phyloP scores from a whole-genome alignment of 2,113 vertebrate species.

The Oncorhynchus gorbuscha region DNA sequence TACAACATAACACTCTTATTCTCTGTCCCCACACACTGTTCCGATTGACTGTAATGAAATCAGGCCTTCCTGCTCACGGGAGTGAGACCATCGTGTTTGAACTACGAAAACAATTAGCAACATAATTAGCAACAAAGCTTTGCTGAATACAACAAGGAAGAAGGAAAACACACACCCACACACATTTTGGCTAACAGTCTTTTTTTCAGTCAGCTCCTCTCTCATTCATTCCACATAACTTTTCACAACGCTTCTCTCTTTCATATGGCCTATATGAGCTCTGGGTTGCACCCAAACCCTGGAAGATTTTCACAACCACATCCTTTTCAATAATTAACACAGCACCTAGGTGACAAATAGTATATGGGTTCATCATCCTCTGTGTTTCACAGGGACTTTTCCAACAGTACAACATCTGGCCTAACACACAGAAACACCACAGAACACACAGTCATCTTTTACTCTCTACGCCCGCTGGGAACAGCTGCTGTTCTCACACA shows the following conservation, averaged over 20 bases:
- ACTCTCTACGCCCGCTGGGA: conserved; percentile 45
- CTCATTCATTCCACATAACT: conserved; percentile 9
- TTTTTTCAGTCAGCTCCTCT: conserved; percentile 32
- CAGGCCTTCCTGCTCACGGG: conserved; percentile 22
- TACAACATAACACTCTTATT: conserved; percentile 30
- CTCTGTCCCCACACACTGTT: no score
- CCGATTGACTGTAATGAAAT: conserved; percentile 29
- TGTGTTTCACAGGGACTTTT: conserved; percentile 35
- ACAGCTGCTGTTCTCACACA: conserved; percentile 50
- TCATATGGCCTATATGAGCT: conserved; percentile 26
- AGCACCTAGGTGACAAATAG: conserved; percentile 48
- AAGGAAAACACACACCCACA: conserved; percentile 28
- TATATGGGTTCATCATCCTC: conserved; percentile 21
- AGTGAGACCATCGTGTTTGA: conserved; percentile 37
- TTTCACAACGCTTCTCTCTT: conserved; percentile 9
- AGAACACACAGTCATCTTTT: conserved; percentile 42
- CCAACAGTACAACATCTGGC: conserved; percentile 28
- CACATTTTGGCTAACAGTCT: conserved; percentile 26
- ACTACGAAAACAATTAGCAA: conserved; percentile 53
- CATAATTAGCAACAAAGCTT: conserved; percentile 35
- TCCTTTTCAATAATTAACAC: conserved; percentile 62
- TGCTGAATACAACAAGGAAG: conserved; percentile 22
- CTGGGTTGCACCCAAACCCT: conserved; percentile 60
- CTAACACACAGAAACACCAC: conserved; percentile 40
- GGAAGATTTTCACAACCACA: conserved; percentile 54